These are phyloP conservation scores for Pardalotus punctatus DNA, from an alignment of 2,113 vertebrate species.

Conservation along the genomic window DNA sequence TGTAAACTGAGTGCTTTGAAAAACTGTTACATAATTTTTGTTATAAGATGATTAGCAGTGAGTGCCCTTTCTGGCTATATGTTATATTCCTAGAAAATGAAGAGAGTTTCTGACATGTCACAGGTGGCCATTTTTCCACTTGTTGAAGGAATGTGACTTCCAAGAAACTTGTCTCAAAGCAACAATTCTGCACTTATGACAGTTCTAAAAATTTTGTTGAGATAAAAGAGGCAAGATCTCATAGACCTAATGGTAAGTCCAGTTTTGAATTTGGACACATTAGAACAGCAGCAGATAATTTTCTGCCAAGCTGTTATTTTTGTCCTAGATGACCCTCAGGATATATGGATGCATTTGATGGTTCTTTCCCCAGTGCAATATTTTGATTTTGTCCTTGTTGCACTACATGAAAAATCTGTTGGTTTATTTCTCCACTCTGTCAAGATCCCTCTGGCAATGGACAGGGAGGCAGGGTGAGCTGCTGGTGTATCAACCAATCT, in stretches of 20 bases:
- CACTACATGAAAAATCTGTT: background rate
- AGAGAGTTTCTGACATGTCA: background rate
- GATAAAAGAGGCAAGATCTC: background rate
- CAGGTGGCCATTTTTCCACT: background rate
- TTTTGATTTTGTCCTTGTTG: background rate
- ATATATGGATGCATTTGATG: background rate
- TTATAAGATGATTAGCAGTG: background rate
- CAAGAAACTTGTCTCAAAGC: background rate
- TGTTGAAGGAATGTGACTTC: background rate
- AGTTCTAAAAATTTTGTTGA: background rate
- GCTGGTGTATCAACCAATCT: background rate
- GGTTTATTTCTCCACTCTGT: background rate
- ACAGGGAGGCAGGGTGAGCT: accelerated
- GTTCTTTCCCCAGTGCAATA: background rate
- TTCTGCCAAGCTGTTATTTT: background rate
- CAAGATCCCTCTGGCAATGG: background rate
- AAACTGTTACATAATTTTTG: background rate
- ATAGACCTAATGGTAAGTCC: background rate
- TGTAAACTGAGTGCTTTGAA: background rate
- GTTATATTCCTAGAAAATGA: background rate
- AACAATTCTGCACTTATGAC: background rate
- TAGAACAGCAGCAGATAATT: background rate
- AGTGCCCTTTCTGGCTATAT: background rate
- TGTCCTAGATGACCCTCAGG: background rate
- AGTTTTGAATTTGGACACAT: background rate